Conservation (phyloP, 2,888 invertebrate species). For the Hydrotaea diabolus region DNA sequence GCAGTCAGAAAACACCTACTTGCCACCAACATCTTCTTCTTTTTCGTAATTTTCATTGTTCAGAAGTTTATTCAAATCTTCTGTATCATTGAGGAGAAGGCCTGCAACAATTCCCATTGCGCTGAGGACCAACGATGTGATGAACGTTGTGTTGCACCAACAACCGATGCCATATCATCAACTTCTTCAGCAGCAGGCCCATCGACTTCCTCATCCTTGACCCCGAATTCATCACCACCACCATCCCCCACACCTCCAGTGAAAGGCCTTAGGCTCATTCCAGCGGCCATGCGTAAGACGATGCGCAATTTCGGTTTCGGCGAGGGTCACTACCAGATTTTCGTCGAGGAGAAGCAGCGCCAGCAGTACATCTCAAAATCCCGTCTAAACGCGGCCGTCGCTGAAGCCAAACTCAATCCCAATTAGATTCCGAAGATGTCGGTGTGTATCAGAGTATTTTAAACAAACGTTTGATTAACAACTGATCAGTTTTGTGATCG, state of each 20-base stretch:
- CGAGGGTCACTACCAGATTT: constrained; percentile 76
- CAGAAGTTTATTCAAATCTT: constrained; percentile 73
- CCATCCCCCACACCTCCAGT: constrained; percentile 63
- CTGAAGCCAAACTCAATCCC: constrained; percentile 74
- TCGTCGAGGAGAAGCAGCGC: constrained; percentile 76
- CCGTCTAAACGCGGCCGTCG: constrained; percentile 73
- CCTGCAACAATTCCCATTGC: constrained; percentile 60
- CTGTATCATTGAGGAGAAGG: constrained; percentile 73
- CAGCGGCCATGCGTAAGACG: constrained; percentile 72
- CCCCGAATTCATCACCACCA: constrained; percentile 24
- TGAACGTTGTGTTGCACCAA: constrained; percentile 42
- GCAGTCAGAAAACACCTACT: constrained; percentile 74
- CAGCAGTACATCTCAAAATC: constrained; percentile 68
- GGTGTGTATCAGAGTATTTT: background rate
- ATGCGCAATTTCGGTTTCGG: constrained; percentile 75
- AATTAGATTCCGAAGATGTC: constrained; percentile 39
- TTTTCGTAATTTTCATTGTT: constrained; percentile 74
- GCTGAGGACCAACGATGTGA: constrained; percentile 57
- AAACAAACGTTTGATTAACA: constrained; percentile 11
- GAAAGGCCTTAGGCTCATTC: constrained; percentile 72
- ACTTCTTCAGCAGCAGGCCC: constrained; percentile 57
- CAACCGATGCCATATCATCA: background rate
- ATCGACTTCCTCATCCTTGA: background rate
- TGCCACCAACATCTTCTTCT: constrained; percentile 73
- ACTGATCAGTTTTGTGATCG: background rate